Evolutionary conservation across 1,140 invertebrate species (phyloP).

Genomic region (Parapsyche elsis): DNA sequence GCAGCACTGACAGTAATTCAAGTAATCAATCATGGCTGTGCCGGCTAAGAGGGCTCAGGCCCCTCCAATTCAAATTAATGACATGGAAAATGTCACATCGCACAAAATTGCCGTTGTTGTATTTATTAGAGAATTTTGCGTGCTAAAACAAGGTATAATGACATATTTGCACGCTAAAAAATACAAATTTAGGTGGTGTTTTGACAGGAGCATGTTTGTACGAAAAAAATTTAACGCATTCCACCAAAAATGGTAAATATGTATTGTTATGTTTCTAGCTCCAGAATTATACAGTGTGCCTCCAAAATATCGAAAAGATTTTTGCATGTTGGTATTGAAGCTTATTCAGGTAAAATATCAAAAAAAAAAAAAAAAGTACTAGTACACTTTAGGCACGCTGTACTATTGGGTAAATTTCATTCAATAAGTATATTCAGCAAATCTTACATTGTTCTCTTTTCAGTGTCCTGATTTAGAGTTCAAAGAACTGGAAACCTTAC

Average conservation of each 20-base stretch:
- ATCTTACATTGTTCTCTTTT: conserved; percentile 23
- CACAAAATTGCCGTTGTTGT: conserved; percentile 67
- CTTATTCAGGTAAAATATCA: conserved; percentile 61
- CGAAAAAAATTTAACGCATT: neutral
- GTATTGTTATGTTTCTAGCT: conserved; percentile 54
- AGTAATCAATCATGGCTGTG: too few species aligned
- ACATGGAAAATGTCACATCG: conserved; percentile 66
- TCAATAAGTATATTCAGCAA: neutral
- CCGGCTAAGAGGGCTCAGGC: too few species aligned
- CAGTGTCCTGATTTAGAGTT: conserved; percentile 68
- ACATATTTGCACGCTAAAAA: too few species aligned
- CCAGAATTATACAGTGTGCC: conserved; percentile 58
- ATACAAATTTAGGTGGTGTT: too few species aligned
- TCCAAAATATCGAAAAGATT: conserved; percentile 67
- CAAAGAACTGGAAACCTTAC: conserved; percentile 63
- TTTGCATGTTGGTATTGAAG: conserved; percentile 66
- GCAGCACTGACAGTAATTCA: too few species aligned
- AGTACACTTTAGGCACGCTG: neutral
- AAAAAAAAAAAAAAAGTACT: too few species aligned
- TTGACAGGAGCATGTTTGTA: neutral
- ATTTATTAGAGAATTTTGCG: conserved; percentile 65
- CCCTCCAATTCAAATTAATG: conserved; percentile 25
- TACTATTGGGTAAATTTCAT: neutral
- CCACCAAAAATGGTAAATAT: neutral
- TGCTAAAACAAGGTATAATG: conserved; percentile 26